Evolutionary conservation across 2,888 invertebrate species (phyloP).

Genomic region (Andrena marginata): DNA sequence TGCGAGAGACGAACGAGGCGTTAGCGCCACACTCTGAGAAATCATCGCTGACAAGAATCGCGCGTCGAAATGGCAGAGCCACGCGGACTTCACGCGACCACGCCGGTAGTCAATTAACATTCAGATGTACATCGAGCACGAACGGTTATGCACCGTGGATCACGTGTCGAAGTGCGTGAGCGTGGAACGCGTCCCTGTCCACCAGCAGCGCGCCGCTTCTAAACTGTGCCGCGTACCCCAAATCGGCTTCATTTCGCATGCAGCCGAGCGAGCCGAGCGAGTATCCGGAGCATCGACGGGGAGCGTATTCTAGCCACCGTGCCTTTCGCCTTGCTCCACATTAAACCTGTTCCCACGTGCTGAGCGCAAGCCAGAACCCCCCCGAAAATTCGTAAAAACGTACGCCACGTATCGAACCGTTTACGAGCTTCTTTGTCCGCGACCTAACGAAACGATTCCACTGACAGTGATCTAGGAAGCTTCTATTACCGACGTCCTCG

Average conservation of each 20-base stretch:
- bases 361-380: not conserved
- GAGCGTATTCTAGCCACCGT: not conserved
- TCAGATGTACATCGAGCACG: conserved; percentile 40
- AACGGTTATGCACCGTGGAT: conserved; percentile 31
- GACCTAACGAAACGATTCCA: too few relatives aligned
- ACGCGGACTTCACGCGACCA: not conserved
- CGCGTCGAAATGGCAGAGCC: not conserved
- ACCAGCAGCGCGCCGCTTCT: conserved; percentile 5
- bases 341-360: conserved; percentile 25
- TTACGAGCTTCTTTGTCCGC: too few relatives aligned
- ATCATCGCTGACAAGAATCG: not conserved
- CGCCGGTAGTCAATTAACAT: conserved; percentile 39
- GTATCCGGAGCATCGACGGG: conserved; percentile 20
- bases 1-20: too few relatives aligned
- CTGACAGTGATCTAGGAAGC: too few relatives aligned
- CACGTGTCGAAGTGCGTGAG: conserved; percentile 50
- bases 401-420: not conserved
- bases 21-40: too few relatives aligned
- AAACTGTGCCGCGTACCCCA: conserved; percentile 51
- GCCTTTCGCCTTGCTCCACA: conserved; percentile 8
- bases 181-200: conserved; percentile 16
- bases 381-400: not conserved
- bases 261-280: conserved; percentile 31
- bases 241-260: conserved; percentile 52
- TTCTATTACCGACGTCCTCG: too few relatives aligned